Evolutionary conservation across 2,113 vertebrate genomes (phyloP).

Genomic region (Eubucco bourcierii): DNA sequence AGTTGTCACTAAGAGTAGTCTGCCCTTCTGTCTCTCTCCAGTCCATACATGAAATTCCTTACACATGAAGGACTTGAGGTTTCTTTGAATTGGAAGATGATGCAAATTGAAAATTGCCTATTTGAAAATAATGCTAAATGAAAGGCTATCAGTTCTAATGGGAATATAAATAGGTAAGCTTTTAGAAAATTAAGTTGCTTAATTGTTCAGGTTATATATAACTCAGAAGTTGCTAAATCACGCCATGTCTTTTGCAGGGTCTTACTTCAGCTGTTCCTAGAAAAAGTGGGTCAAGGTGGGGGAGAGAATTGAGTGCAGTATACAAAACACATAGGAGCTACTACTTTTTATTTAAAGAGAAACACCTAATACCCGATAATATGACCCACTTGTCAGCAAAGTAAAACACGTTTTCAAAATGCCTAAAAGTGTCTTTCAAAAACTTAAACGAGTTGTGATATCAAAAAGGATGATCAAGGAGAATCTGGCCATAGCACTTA

Average conservation of each 20-base stretch:
- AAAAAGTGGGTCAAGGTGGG: constrained; percentile 20
- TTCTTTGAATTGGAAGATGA: not conserved
- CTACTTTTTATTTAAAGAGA: constrained; percentile 9
- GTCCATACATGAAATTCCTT: not conserved
- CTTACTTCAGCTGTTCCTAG: constrained; percentile 19
- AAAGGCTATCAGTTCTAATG: constrained; percentile 11
- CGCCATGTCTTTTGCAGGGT: constrained; percentile 15
- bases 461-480: constrained; percentile 45
- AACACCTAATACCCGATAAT: not conserved
- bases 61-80: not conserved
- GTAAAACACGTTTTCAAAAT: constrained; percentile 44
- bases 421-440: constrained; percentile 14
- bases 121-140: not conserved
- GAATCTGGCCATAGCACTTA: constrained; percentile 38
- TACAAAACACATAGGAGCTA: constrained; percentile 5
- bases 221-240: constrained; percentile 21
- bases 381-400: not conserved
- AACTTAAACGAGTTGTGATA: constrained; percentile 24
- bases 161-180: constrained; percentile 14
- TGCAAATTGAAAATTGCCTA: not conserved
- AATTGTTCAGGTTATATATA: constrained; percentile 52
- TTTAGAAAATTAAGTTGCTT: constrained; percentile 51
- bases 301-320: not conserved
- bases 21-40: not conserved
- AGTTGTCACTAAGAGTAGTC: not conserved